Evolutionary conservation across 2,113 vertebrate species (phyloP), one percentile per base, ranked within the genome.

Genomic region (Enhydra lutris): DNA sequence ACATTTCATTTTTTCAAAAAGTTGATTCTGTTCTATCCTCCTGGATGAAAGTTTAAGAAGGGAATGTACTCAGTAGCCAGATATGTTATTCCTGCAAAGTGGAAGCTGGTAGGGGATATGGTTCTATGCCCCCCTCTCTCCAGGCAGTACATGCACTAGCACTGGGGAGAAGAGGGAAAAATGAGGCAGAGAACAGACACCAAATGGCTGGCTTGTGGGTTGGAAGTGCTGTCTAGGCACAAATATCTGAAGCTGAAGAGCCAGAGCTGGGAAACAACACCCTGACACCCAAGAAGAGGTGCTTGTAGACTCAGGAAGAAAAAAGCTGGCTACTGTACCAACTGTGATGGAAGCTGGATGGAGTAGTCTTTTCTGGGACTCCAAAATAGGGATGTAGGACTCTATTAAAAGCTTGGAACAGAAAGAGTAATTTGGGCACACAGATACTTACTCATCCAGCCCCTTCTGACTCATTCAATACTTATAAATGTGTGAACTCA

Each of bases 381-480:
- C 36, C 71, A 78, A 57, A 92, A 39, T 71, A 20, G 29, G 21
- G 24, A 91, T 47, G 8, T 31, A 71, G 1, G 29, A 55, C 57
- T 71, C 10, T 36, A 73, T 85, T 90, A 50, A 76, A 50, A 89
- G 36, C 11, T 55, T 84, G 47, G 63, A 88, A 92, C 57, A 95
- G 83, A 85, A 76, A 90, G 61, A 94, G 36, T 84, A 52, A 94
- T 95, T 89, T 84, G 61, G 52, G 81, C 85, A 67, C 55, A 88
- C 0, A 94, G 47, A 71, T 65, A 94, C 61, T 88, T 79, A 93
- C 61, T 94, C 88, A 95, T 29, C n/a, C 39, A 96, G 45, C 15
- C 67, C 42, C 61, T 45, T 84, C 63, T 92, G 74, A 91, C 79
- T 96, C 50, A 78, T 83, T 91, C 95, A 96, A 85, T 80, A 94